Percentiles rank a stretch among this genome's conserved stretches.
These are phyloP conservation scores for Zaprionus ornatus DNA, from an alignment of 1,140 invertebrate species.

Conservation along the genomic window DNA sequence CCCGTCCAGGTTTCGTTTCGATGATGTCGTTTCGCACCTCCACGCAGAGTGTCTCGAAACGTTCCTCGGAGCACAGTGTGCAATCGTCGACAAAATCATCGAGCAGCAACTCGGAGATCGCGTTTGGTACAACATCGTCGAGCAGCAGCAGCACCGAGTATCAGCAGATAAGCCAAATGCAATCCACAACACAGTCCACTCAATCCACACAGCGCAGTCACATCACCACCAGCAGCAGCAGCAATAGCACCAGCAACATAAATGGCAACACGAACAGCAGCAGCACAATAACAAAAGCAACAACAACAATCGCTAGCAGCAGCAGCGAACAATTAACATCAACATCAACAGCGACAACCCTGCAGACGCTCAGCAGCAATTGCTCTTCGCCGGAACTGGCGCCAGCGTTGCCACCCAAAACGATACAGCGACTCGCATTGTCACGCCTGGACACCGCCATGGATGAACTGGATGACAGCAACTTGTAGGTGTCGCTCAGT, in stretches of 20 bases:
- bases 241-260: slow-evolving; percentile 31
- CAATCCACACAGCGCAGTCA: slow-evolving; percentile 37
- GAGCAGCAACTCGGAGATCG: slow-evolving; percentile 75
- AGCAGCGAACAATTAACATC: slow-evolving; percentile 39
- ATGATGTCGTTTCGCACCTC: slow-evolving; percentile 88
- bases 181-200: slow-evolving; percentile 18
- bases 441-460: slow-evolving; percentile 90
- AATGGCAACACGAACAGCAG: slow-evolving; percentile 36
- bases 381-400: slow-evolving; percentile 80
- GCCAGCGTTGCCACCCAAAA: slow-evolving; percentile 88
- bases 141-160: slow-evolving; percentile 46
- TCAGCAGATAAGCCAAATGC: slow-evolving; percentile 54
- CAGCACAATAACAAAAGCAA: slow-evolving; percentile 36
- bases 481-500: slow-evolving; percentile 21
- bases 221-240: slow-evolving; percentile 36
- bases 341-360: slow-evolving; percentile 13
- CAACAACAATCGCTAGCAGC: slow-evolving; percentile 16
- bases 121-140: slow-evolving; percentile 45
- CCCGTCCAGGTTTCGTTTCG: slow-evolving; percentile 87
- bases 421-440: slow-evolving; percentile 62
- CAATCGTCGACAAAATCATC: slow-evolving; percentile 81
- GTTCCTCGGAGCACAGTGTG: slow-evolving; percentile 86
- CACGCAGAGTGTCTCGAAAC: slow-evolving; percentile 86
- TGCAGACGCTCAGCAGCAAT: slow-evolving; percentile 32
- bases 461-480: slow-evolving; percentile 84